These are phyloP conservation scores for Atta cephalotes DNA, from an alignment of 1,140 invertebrate species.

Conservation along the genomic window DNA sequence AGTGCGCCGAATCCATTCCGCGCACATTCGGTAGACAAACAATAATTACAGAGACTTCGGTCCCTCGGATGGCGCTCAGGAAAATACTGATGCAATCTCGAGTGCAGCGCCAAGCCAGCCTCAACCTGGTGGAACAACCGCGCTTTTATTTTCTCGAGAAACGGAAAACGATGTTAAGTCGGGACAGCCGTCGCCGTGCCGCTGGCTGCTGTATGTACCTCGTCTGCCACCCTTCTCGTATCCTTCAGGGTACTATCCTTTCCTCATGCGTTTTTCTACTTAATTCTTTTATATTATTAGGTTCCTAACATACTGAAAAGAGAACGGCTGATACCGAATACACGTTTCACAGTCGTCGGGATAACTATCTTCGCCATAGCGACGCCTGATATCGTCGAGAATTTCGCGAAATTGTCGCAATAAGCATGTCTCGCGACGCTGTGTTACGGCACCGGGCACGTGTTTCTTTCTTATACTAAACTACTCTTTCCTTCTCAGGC, in stretches of 20 bases:
- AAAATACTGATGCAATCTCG: conserved; percentile 70
- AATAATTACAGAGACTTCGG: conserved; percentile 62
- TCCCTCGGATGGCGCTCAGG: conserved; percentile 41
- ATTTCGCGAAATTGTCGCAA: conserved; percentile 80
- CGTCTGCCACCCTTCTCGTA: background rate
- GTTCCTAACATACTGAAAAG: conserved; percentile 74
- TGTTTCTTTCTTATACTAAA: background rate
- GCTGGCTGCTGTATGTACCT: background rate
- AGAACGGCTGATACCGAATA: conserved; percentile 7
- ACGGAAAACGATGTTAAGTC: conserved; percentile 52
- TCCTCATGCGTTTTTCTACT: conserved; percentile 8
- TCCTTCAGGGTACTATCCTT: too few relatives aligned
- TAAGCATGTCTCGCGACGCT: conserved; percentile 70
- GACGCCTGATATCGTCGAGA: conserved; percentile 71
- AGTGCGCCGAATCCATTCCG: conserved; percentile 56
- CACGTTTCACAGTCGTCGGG: conserved; percentile 42
- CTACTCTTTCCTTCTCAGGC: background rate
- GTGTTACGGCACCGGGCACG: background rate
- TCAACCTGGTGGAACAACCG: background rate
- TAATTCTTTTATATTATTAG: conserved; percentile 72
- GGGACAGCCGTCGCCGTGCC: background rate
- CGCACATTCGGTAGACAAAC: conserved; percentile 54
- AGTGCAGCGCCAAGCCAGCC: background rate
- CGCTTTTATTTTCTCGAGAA: conserved; percentile 68
- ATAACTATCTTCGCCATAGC: conserved; percentile 60